Percentiles rank a stretch among this genome's conserved stretches.
These are phyloP conservation scores for Drosophila buzzatii DNA, from an alignment of 2,888 invertebrate genomes.

Conservation along the genomic window DNA sequence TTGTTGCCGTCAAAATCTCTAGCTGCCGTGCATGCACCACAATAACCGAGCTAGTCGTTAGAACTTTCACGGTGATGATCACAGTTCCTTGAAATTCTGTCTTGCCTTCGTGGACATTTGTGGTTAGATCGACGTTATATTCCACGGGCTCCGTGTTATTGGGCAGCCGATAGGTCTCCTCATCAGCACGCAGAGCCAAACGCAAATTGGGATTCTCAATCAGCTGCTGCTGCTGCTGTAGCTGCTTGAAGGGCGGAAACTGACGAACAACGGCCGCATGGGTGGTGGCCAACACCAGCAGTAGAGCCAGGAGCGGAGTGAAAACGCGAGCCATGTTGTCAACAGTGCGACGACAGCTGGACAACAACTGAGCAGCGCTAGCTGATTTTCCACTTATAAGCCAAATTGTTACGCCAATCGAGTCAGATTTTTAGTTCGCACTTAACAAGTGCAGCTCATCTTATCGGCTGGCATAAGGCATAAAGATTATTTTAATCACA, in stretches of 20 bases:
- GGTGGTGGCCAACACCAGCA: slow-evolving; percentile 44
- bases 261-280: slow-evolving; percentile 58
- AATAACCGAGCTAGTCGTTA: slow-evolving; percentile 53
- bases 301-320: slow-evolving; percentile 40
- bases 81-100: slow-evolving; percentile 68
- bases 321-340: slow-evolving; percentile 64
- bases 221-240: slow-evolving; percentile 26
- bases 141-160: slow-evolving; percentile 86
- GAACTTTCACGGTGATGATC: slow-evolving; percentile 64
- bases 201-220: slow-evolving; percentile 61
- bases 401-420: slow-evolving; percentile 19
- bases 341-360: slow-evolving; percentile 50
- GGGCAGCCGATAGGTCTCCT: slow-evolving; percentile 86
- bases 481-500: slow-evolving; percentile 65
- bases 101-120: slow-evolving; percentile 74
- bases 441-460: background rate
- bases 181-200: slow-evolving; percentile 41
- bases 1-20: slow-evolving; percentile 50
- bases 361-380: slow-evolving; percentile 50
- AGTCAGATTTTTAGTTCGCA: slow-evolving; percentile 11
- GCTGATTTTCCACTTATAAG: slow-evolving; percentile 51
- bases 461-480: slow-evolving; percentile 46
- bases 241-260: slow-evolving; percentile 60
- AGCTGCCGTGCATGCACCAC: slow-evolving; percentile 76
- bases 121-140: slow-evolving; percentile 85